These are phyloP conservation scores for Eucriotettix oculatus DNA, from an alignment of 2,888 invertebrate species.

Conservation along the genomic window DNA sequence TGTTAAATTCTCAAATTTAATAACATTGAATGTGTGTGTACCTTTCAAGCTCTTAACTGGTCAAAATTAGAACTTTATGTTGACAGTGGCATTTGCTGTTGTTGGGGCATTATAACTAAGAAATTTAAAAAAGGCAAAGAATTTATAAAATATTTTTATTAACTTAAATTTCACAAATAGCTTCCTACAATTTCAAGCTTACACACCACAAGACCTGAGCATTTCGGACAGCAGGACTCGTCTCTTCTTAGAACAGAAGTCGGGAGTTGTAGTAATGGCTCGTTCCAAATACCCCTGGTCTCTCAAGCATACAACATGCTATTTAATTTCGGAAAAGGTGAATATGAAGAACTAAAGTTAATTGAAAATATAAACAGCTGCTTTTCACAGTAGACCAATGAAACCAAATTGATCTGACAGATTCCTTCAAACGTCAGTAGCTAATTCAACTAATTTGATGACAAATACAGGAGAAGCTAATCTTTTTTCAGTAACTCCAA, in stretches of 20 bases:
- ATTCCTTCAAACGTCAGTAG: background rate
- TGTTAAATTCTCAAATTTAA: too few species aligned
- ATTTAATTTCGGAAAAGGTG: background rate
- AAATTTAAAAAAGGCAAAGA: background rate
- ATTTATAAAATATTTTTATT: constrained; percentile 3
- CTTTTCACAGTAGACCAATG: background rate
- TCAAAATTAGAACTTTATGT: too few species aligned
- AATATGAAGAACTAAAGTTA: background rate
- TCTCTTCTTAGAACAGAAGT: constrained; percentile 4
- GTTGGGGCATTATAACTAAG: too few species aligned
- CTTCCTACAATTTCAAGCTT: constrained; percentile 3
- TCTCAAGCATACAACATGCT: background rate
- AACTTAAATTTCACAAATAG: constrained; percentile 5
- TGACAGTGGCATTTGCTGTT: too few species aligned
- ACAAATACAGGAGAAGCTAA: too few species aligned
- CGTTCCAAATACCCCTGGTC: background rate
- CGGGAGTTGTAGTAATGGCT: background rate
- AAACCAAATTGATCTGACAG: background rate
- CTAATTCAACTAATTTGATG: background rate
- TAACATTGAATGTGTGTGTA: too few species aligned
- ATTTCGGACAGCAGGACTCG: background rate
- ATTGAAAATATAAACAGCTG: too few species aligned
- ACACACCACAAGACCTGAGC: background rate
- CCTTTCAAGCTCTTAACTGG: too few species aligned
- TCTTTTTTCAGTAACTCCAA: too few species aligned